These are phyloP conservation scores for Xylocopa sonorina DNA, from an alignment of 1,140 invertebrate genomes.

Conservation along the genomic window DNA sequence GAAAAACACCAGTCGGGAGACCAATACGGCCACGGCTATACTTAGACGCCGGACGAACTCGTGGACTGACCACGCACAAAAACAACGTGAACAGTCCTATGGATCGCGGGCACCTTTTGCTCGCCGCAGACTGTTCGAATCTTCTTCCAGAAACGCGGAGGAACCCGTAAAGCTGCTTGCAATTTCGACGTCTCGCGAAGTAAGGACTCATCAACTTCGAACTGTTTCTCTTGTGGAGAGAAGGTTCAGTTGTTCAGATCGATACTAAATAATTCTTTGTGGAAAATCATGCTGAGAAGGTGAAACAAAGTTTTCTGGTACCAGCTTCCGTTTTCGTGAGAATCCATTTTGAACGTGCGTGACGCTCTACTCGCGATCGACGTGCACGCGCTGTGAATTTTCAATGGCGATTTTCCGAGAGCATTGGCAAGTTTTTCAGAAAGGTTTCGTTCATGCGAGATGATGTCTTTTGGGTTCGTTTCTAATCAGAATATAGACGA, in stretches of 20 bases:
- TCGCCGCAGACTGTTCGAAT: background rate
- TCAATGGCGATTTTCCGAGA: too few relatives aligned
- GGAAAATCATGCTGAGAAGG: background rate
- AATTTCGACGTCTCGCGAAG: background rate
- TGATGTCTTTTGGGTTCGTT: too few relatives aligned
- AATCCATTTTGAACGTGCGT: background rate
- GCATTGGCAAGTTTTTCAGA: too few relatives aligned
- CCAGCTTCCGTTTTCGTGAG: too few relatives aligned
- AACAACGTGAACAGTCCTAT: slow-evolving; percentile 53
- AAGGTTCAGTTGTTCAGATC: background rate
- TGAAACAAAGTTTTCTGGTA: background rate
- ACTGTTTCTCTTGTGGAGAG: background rate
- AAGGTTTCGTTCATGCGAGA: too few relatives aligned
- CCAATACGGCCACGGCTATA: slow-evolving; percentile 80
- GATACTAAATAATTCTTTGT: background rate
- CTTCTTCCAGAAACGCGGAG: background rate
- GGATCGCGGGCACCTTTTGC: slow-evolving; percentile 28
- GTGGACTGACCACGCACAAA: slow-evolving; percentile 77
- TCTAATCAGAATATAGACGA: too few relatives aligned
- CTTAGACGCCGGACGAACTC: slow-evolving; percentile 76
- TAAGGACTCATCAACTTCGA: background rate
- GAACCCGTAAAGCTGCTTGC: too few relatives aligned
- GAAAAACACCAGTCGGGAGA: slow-evolving; percentile 65
- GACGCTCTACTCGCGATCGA: too few relatives aligned
- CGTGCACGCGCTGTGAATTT: too few relatives aligned